Base-by-base conservation (phyloP, 2,113 vertebrate species). In the Lathamus discolor region DNA sequence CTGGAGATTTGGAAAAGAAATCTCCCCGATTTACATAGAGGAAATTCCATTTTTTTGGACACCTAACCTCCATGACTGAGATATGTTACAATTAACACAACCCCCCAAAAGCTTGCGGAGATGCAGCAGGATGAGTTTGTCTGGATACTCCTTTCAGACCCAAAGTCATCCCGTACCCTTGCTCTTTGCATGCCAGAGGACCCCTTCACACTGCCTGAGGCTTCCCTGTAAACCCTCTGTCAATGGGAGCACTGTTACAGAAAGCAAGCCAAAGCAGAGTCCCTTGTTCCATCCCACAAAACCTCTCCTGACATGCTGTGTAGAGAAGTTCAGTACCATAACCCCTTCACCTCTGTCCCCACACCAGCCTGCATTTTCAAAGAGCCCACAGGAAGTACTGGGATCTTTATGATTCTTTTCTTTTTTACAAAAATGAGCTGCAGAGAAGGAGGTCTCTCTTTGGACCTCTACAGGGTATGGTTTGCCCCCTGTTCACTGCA, bases 381-480 rank as follows among this genome's bases (percentile, higher is more conserved):
- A 55, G 52, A 59, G 4, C 9, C 41, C 14, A 41, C 17, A 55
- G 29, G 15, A n/a, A 18, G 24, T 28, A 20, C 6, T 24, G n/a
- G 19, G 14, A 52, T 66, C 37, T 64, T 57, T 43, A 9, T 31
- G 52, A 73, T 59, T 5, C 20, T 46, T 49, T 72, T 75, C 5
- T 39, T 80, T 8, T n/a, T 75, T 62, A 35, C 12, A 69, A 61
- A 67, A 61, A 3, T 1, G 13, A 43, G 43, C 2, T 64, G 13
- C 29, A 74, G 23, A n/a, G 59, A 74, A 75, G 28, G 29, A 75
- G 4, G 5, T 44, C 13, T 12, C 9, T 69, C 29, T 48, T 90
- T 74, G 8, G 13, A 49, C 28, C 15, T 54, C 9, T 1, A 1
- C 2, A 1, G 23, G 51, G 5, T 57, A 48, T 3, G 0, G 17